Evolutionary conservation across 2,113 vertebrate species (phyloP).

Genomic region (Amia ocellicauda): DNA sequence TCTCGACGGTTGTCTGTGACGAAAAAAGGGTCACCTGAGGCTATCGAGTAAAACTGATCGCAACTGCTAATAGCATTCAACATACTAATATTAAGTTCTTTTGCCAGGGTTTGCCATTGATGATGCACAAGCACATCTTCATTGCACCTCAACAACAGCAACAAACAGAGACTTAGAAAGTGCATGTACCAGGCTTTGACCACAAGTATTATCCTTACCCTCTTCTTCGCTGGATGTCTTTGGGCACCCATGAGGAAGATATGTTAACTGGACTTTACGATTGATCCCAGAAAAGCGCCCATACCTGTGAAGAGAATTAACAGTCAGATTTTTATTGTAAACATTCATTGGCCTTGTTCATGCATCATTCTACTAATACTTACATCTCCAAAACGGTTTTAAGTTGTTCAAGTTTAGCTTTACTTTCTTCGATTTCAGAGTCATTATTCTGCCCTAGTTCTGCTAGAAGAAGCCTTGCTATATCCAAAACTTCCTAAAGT

Average conservation of each 20-base stretch:
- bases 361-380: constrained; percentile 33
- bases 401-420: constrained; percentile 86
- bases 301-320: constrained; percentile 65
- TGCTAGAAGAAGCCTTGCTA: constrained; percentile 78
- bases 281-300: constrained; percentile 91
- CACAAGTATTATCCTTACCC: constrained; percentile 52
- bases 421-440: constrained; percentile 88
- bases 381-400: constrained; percentile 88
- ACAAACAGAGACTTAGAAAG: neutral
- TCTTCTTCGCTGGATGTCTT: constrained; percentile 90
- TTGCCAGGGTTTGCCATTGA: too few relatives aligned
- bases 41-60: too few relatives aligned
- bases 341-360: too few relatives aligned
- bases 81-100: too few relatives aligned
- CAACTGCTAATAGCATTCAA: too few relatives aligned
- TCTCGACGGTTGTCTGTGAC: constrained; percentile 72
- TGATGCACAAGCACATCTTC: constrained; percentile 22
- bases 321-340: too few relatives aligned
- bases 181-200: neutral
- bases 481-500: constrained; percentile 81
- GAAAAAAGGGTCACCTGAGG: neutral
- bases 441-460: constrained; percentile 85
- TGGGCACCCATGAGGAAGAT: constrained; percentile 86
- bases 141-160: neutral
- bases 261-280: constrained; percentile 86